phyloP scores from a whole-genome alignment of 1,140 invertebrate genomes.

The Drosophila sproati region DNA sequence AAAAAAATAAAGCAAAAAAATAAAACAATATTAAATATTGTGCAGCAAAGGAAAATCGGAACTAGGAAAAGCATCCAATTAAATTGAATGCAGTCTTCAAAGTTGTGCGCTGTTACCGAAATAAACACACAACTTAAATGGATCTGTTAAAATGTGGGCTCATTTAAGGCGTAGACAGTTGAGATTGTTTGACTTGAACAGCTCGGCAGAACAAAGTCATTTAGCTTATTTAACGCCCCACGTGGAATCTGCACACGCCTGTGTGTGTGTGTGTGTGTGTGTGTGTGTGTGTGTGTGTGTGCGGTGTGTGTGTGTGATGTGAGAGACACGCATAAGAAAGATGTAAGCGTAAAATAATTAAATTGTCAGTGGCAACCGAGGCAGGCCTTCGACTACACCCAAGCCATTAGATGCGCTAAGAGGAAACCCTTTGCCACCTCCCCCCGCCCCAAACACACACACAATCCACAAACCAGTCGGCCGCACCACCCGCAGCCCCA shows the following conservation, averaged over 20 bases:
- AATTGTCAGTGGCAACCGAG: slow-evolving; percentile 75
- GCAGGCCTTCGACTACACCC: slow-evolving; percentile 21
- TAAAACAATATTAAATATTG: neutral
- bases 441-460: slow-evolving; percentile 12
- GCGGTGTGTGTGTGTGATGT: too few relatives aligned
- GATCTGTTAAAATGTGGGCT: slow-evolving; percentile 14
- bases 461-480: slow-evolving; percentile 1
- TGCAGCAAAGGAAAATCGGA: too few relatives aligned
- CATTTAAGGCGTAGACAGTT: slow-evolving; percentile 4
- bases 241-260: slow-evolving; percentile 1
- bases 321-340: slow-evolving; percentile 32
- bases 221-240: slow-evolving; percentile 39
- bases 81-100: neutral
- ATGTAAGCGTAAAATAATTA: slow-evolving; percentile 73
- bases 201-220: slow-evolving; percentile 13
- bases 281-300: neutral
- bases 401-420: slow-evolving; percentile 64
- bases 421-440: slow-evolving; percentile 56
- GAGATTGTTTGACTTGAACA: neutral
- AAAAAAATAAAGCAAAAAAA: neutral
- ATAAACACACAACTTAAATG: slow-evolving; percentile 13
- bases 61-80: neutral
- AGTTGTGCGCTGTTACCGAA: neutral
- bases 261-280: neutral
- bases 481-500: neutral